Evolutionary conservation across 2,797 vertebrate species (phyloP), one percentile per base, ranked within the genome.

Genomic region (Vespertilio murinus): DNA sequence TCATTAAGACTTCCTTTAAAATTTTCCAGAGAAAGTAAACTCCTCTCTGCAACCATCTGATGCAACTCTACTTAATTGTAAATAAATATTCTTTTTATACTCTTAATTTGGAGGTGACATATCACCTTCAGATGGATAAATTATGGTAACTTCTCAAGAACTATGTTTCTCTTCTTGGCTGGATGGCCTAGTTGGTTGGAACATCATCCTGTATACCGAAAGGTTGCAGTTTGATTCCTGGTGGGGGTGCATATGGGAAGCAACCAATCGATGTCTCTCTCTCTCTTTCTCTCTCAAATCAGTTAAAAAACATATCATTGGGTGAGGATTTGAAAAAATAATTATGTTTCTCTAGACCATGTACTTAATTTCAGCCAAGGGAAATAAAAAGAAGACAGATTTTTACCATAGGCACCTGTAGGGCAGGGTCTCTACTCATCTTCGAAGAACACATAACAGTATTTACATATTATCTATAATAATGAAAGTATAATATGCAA

Each of bases 1-100:
- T 81, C 73, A 75, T 91, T 93, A 49, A 85, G 20, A 73, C 30
- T 94, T 0, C 77, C 90, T 95, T 82, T 49, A 69, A 80, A 67
- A 35, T 56, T 28, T 17, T 28, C 12, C 71, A 59, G 52, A 59
- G 65, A 82, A 90, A 42, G 38, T 78, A 38, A 64, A 56, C 28
- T 89, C 18, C 23, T 67, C 5, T 49, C 47, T 80, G 35, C 52
- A 23, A 12, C 35, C 28, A 11, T 67, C 35, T 71, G 25, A 73
- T 14, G 23, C 8, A 16, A 13, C 33, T 56, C 81, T 54, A 18
- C 9, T 10, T 71, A 38, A 59, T 2, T 42, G 65, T 35, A n/a
- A 78, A 42, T 49, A 67, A 42, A 45, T 0, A 30, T 40, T 70
- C 52, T 47, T 49, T 54, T 13, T 10, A 16, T 70, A 28, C 38